Conservation (phyloP, 2,797 vertebrate species). For the Spinus olivaceus region DNA sequence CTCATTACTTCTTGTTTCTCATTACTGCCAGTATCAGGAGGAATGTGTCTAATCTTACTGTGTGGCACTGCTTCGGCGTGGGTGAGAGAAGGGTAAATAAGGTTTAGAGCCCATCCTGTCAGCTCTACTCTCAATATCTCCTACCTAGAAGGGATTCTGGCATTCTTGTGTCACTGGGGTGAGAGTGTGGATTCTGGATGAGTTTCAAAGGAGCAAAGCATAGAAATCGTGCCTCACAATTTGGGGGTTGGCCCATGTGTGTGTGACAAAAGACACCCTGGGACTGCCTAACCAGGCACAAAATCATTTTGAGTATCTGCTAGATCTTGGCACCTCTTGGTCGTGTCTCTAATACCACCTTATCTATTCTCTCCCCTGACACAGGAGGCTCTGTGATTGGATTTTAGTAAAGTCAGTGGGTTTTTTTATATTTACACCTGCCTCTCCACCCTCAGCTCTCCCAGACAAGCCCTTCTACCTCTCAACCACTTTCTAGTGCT, state of each 20-base stretch:
- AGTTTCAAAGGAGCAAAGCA: background rate
- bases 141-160: background rate
- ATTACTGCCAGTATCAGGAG: background rate
- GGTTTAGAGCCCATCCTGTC: background rate
- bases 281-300: background rate
- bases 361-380: background rate
- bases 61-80: accelerated
- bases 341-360: background rate
- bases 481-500: background rate
- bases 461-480: background rate
- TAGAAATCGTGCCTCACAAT: background rate
- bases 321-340: background rate
- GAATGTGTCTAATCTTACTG: background rate
- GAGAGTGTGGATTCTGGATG: background rate
- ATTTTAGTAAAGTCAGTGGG: background rate
- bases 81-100: background rate
- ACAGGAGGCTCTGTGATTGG: background rate
- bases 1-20: conserved; percentile 28
- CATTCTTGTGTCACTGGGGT: background rate
- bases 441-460: background rate
- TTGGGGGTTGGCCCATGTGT: background rate
- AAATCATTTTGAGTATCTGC: background rate
- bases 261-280: background rate
- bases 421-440: background rate
- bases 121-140: background rate